Conservation (phyloP, 2,888 invertebrate species). For the Coelogynopora nodosa region DNA sequence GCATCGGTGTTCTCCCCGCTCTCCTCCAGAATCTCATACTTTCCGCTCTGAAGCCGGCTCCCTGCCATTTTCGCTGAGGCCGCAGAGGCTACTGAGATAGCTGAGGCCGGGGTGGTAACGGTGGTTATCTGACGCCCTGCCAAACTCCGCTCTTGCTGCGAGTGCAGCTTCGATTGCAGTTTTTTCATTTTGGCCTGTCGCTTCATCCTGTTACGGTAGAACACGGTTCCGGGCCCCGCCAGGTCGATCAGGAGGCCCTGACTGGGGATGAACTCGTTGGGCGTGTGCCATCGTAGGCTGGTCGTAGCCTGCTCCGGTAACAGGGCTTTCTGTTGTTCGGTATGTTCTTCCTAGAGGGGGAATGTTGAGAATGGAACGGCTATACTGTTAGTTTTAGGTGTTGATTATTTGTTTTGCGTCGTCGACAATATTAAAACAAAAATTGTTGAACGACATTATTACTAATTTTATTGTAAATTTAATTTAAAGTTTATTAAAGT, state of each 20-base stretch:
- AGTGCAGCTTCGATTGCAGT: background rate
- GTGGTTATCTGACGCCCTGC: background rate
- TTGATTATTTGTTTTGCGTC: too few species aligned
- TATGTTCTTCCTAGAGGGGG: background rate
- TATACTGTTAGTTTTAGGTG: too few species aligned
- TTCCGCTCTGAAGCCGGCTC: too few species aligned
- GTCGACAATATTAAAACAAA: too few species aligned
- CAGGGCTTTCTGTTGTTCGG: background rate
- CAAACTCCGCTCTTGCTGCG: background rate
- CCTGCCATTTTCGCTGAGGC: background rate
- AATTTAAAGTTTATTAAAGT: too few species aligned
- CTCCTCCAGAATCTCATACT: too few species aligned
- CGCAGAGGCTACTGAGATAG: too few species aligned
- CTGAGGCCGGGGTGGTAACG: background rate
- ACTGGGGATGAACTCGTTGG: constrained; percentile 48
- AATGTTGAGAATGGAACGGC: too few species aligned
- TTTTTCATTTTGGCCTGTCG: constrained; percentile 29
- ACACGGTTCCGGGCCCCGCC: constrained; percentile 59
- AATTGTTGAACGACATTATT: too few species aligned
- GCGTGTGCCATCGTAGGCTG: background rate
- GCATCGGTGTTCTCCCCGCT: too few species aligned
- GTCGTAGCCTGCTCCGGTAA: background rate
- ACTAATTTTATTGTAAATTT: too few species aligned
- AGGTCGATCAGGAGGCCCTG: constrained; percentile 56
- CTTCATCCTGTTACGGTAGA: constrained; percentile 53